Evolutionary conservation across 2,888 invertebrate species (phyloP).

Genomic region (Dryobota labecula): DNA sequence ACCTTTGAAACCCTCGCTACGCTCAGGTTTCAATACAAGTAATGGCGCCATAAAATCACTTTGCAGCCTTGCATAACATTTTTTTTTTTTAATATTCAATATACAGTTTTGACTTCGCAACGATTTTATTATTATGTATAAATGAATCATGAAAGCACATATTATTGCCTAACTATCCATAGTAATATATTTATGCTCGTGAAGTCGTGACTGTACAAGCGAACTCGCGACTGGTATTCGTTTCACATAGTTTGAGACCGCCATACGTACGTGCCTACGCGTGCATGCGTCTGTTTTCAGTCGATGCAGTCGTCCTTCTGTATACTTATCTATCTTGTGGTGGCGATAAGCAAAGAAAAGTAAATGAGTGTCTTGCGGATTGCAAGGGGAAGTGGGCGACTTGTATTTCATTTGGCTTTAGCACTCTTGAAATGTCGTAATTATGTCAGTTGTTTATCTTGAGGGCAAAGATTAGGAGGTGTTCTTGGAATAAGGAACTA

Average conservation of each 20-base stretch:
- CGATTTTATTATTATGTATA: too few species aligned
- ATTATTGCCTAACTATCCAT: too few species aligned
- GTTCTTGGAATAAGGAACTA: neutral
- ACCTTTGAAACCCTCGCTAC: too few species aligned
- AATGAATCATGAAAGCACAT: too few species aligned
- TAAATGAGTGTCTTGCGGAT: conserved; percentile 1
- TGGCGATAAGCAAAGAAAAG: neutral
- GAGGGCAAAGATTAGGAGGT: neutral
- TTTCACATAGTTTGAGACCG: neutral
- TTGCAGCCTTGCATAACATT: too few species aligned
- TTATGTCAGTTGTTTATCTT: conserved; percentile 24
- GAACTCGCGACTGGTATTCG: neutral
- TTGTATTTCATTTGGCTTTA: conserved; percentile 43
- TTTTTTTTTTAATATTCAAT: too few species aligned
- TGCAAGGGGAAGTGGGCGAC: conserved; percentile 39
- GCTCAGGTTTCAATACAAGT: too few species aligned
- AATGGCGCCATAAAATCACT: too few species aligned
- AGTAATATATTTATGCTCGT: too few species aligned
- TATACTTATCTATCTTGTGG: neutral
- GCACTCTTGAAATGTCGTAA: conserved; percentile 10
- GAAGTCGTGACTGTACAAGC: too few species aligned
- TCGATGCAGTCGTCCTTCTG: neutral
- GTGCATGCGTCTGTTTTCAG: neutral
- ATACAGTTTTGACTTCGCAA: too few species aligned
- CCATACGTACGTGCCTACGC: too few species aligned